These are phyloP conservation scores for Dasyprocta punctata DNA, from an alignment of 2,113 vertebrate genomes.

Conservation along the genomic window DNA sequence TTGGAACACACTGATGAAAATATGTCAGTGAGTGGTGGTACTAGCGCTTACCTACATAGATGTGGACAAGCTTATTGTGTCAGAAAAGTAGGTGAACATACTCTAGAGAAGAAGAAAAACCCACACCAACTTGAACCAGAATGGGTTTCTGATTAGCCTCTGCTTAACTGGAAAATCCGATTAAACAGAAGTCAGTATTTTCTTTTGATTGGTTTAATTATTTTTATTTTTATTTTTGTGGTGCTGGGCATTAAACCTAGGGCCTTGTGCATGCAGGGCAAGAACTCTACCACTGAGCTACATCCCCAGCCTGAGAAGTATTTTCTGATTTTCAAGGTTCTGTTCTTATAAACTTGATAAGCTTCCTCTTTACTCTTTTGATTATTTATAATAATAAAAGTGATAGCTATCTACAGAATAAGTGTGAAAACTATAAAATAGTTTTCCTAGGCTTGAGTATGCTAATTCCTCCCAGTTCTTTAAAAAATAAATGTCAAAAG, in stretches of 20 bases:
- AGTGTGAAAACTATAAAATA: neutral
- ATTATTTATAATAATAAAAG: neutral
- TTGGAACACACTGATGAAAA: neutral
- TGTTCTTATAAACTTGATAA: slow-evolving; percentile 1
- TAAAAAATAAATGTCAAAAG: neutral
- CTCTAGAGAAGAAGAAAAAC: slow-evolving; percentile 23
- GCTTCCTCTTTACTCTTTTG: too few species aligned
- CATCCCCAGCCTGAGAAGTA: neutral
- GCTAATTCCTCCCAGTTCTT: neutral
- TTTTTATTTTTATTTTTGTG: too few species aligned
- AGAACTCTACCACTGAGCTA: too few species aligned
- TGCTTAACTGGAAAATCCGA: neutral
- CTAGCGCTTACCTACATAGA: neutral
- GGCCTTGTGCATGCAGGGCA: too few species aligned
- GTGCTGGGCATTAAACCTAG: too few species aligned
- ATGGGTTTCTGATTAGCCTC: slow-evolving; percentile 1
- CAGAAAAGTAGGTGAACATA: neutral
- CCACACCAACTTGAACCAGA: neutral
- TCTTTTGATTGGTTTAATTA: too few species aligned
- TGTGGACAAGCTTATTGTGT: neutral
- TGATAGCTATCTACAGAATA: neutral
- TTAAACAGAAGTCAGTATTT: neutral
- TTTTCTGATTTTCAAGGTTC: slow-evolving; percentile 30
- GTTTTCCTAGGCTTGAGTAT: neutral
- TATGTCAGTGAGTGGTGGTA: neutral